phyloP scores from a whole-genome alignment of 2,113 vertebrate genomes.

The Melanerpes formicivorus region DNA sequence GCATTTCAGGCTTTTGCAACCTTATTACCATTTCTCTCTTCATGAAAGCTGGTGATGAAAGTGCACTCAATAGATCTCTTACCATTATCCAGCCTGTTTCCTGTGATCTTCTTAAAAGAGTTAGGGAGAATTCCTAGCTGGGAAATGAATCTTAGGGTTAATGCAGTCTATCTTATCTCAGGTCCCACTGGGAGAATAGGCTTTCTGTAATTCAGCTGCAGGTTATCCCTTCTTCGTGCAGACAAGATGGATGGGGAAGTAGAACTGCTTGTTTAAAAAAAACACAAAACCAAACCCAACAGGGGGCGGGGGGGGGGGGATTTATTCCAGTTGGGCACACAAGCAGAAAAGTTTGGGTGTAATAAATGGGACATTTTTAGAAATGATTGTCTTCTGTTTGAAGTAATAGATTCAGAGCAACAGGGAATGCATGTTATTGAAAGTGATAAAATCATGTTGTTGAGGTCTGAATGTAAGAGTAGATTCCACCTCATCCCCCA shows the following conservation, averaged over 20 bases:
- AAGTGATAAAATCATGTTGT: constrained; percentile 35
- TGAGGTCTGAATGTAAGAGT: constrained; percentile 27
- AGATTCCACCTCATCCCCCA: constrained; percentile 39
- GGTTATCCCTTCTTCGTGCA: constrained; percentile 48
- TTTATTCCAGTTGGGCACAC: background rate
- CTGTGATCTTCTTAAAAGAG: constrained; percentile 71
- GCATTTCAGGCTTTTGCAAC: constrained; percentile 45
- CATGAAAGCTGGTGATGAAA: constrained; percentile 66
- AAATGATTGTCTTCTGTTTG: background rate
- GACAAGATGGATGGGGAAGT: constrained; percentile 61
- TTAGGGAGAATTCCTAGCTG: constrained; percentile 62
- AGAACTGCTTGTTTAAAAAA: background rate
- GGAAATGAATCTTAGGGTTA: constrained; percentile 75
- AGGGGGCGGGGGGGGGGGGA: background rate
- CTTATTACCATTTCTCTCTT: constrained; percentile 50
- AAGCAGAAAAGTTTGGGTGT: background rate
- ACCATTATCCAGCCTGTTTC: constrained; percentile 58
- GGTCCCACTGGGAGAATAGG: constrained; percentile 69
- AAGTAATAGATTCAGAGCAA: constrained; percentile 3
- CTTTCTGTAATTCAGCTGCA: constrained; percentile 69
- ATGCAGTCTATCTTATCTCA: constrained; percentile 72
- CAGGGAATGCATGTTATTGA: constrained; percentile 7
- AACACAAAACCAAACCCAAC: background rate
- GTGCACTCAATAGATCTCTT: constrained; percentile 66
- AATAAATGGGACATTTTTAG: background rate